phyloP scores from a whole-genome alignment of 2,113 vertebrate species.

The Conger conger region DNA sequence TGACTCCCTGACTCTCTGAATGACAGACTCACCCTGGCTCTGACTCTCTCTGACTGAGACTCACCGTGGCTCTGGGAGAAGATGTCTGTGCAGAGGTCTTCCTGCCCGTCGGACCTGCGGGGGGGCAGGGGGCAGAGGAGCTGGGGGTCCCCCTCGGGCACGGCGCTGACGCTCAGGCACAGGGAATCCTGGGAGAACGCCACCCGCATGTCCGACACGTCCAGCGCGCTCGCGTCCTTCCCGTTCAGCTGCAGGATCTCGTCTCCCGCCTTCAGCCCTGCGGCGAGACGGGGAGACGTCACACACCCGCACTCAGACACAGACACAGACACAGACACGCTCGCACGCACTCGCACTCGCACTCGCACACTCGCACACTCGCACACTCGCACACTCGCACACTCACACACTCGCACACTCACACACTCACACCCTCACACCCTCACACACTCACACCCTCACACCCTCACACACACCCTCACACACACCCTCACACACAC shows the following conservation, averaged over 20 bases:
- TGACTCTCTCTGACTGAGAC: not conserved
- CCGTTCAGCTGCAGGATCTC: constrained; percentile 87
- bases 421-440: too few relatives aligned
- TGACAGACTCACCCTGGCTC: not conserved
- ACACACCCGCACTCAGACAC: too few relatives aligned
- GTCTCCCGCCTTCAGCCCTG: constrained; percentile 84
- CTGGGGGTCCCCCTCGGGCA: constrained; percentile 65
- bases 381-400: too few relatives aligned
- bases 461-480: too few relatives aligned
- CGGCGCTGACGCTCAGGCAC: constrained; percentile 76
- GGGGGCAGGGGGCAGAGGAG: constrained; percentile 67
- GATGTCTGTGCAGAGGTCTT: constrained; percentile 65
- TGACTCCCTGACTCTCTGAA: not conserved
- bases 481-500: too few relatives aligned
- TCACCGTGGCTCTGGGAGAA: constrained; percentile 81
- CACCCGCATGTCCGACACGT: constrained; percentile 75
- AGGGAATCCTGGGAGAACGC: constrained; percentile 76
- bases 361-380: too few relatives aligned
- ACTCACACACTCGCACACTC: too few relatives aligned
- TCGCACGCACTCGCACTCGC: too few relatives aligned
- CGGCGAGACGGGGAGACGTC: not conserved
- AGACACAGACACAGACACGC: too few relatives aligned
- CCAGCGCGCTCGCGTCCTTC: constrained; percentile 74
- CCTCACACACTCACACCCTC: too few relatives aligned
- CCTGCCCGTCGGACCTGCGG: constrained; percentile 70